These are phyloP conservation scores for Umimayanthus chanpuru DNA, from an alignment of 92 coral and sea anemone genomes.

Conservation along the genomic window DNA sequence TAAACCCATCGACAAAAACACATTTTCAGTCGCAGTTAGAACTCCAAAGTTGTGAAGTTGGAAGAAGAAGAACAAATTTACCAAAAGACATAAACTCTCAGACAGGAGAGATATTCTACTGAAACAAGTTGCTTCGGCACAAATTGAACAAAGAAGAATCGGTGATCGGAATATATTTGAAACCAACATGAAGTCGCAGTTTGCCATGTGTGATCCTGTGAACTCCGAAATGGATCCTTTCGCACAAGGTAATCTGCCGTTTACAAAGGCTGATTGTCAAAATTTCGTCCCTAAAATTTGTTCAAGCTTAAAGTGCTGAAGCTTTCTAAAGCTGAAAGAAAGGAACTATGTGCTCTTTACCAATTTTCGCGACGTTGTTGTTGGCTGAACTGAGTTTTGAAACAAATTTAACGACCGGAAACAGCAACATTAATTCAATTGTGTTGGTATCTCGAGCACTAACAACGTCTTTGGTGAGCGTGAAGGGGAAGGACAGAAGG, in stretches of 20 bases:
- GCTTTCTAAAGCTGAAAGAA: background rate
- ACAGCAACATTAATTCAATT: background rate
- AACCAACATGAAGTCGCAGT: conserved; percentile 35
- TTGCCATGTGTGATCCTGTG: conserved; percentile 17
- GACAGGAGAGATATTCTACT: background rate
- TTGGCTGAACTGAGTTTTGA: background rate
- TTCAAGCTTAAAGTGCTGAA: background rate
- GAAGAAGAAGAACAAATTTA: background rate
- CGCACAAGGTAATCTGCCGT: conserved; percentile 26
- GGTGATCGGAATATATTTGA: conserved; percentile 1
- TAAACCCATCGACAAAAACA: conserved; percentile 18
- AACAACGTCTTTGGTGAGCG: background rate
- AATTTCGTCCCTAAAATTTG: background rate
- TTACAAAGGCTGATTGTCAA: background rate
- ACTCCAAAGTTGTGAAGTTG: background rate
- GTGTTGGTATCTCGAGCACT: background rate
- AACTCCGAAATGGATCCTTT: conserved; percentile 33
- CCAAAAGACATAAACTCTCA: background rate
- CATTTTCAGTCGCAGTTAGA: background rate
- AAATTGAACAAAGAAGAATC: conserved; percentile 6
- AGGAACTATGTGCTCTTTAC: too few relatives aligned
- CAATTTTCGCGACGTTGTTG: background rate
- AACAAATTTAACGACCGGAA: conserved; percentile 14
- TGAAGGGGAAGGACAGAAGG: background rate
- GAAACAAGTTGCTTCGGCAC: conserved; percentile 3